These are phyloP conservation scores for Odontocolon sp. DNA, from an alignment of 2,888 invertebrate species.

Conservation along the genomic window DNA sequence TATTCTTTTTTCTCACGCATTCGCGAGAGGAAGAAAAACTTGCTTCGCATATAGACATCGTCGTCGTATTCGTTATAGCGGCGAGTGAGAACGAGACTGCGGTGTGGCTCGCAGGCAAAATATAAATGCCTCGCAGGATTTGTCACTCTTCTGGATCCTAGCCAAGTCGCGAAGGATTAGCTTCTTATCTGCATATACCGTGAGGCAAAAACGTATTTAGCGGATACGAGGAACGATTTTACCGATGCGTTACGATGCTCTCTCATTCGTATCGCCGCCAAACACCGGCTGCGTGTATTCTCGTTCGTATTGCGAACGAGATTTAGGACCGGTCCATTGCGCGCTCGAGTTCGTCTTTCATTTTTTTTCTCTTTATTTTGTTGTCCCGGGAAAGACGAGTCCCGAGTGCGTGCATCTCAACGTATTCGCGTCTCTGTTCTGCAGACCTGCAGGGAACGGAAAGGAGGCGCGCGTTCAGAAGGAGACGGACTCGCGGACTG, in stretches of 20 bases:
- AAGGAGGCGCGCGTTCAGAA: constrained; percentile 9
- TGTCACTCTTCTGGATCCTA: constrained; percentile 30
- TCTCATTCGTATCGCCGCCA: constrained; percentile 1
- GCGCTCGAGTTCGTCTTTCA: neutral
- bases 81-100: neutral
- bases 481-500: constrained; percentile 18
- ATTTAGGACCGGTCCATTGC: constrained; percentile 44
- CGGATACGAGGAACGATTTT: neutral
- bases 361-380: neutral
- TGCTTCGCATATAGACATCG: neutral
- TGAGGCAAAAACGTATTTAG: neutral
- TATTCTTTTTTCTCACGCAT: neutral
- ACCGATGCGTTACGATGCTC: neutral
- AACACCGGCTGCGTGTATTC: neutral
- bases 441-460: neutral
- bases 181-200: constrained; percentile 3
- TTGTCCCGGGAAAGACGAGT: constrained; percentile 2
- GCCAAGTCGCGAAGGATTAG: constrained; percentile 27
- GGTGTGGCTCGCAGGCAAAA: neutral
- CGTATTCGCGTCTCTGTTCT: neutral
- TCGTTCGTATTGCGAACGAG: constrained; percentile 7
- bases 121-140: constrained; percentile 14
- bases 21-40: constrained; percentile 14
- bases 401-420: constrained; percentile 8
- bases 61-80: neutral